Evolutionary conservation across 2,113 vertebrate species (phyloP).

Genomic region (Struthio camelus): DNA sequence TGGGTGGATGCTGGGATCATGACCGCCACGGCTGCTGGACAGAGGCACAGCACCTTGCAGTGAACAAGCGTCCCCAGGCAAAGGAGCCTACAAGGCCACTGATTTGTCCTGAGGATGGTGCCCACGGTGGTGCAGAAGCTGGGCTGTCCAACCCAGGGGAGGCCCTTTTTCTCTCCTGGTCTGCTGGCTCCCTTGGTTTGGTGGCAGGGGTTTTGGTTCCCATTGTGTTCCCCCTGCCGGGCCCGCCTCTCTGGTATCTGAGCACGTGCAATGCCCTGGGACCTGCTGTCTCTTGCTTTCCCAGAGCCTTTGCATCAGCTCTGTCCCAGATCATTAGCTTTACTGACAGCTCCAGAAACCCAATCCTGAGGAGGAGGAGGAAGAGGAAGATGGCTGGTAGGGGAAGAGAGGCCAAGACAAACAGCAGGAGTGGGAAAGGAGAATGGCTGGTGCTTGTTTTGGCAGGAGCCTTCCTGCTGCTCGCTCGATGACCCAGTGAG

Average conservation of each 20-base stretch:
- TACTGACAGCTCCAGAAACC: constrained; percentile 37
- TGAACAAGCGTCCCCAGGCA: not conserved
- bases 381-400: not conserved
- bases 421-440: constrained; percentile 4
- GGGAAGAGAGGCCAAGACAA: constrained; percentile 40
- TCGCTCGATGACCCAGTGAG: not conserved
- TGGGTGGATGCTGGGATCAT: too few relatives aligned
- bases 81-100: not conserved
- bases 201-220: not conserved
- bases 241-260: not conserved
- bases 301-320: not conserved
- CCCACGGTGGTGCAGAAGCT: rapidly evolving
- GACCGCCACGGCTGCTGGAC: too few relatives aligned
- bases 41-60: too few relatives aligned
- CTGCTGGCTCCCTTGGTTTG: not conserved
- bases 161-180: not conserved
- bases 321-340: constrained; percentile 46
- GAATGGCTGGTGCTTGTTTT: not conserved
- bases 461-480: not conserved
- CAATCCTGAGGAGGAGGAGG: not conserved
- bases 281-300: not conserved
- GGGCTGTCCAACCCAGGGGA: not conserved
- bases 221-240: not conserved
- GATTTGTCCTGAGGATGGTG: not conserved
- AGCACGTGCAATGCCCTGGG: rapidly evolving